Evolutionary conservation across 2,888 invertebrate genomes (phyloP), one percentile per base, ranked within the genome.

Genomic region (Hetaerina titia): DNA sequence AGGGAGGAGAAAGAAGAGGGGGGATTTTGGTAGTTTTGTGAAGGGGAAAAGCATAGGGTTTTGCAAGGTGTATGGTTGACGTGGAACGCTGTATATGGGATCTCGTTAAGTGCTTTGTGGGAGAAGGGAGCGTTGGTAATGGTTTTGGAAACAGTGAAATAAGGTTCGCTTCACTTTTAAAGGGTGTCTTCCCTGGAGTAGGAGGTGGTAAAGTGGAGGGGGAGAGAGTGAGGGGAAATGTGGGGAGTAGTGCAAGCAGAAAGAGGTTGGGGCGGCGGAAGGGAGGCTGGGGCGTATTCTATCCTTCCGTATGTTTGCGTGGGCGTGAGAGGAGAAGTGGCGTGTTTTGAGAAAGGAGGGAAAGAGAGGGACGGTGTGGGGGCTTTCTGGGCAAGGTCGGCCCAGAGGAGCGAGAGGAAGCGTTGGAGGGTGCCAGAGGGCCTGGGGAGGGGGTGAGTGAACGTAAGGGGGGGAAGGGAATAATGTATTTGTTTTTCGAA

Each of bases 61-160:
- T 58, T n/a, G 22, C 22, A 89, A 58, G 22, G 69, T 45, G 22
- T 69, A n/a, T 22, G 92, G 74, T 74, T 92, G 56, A 56, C n/a
- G 56, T 22, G 19, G 69, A 69, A 58, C 45, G 89, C 58, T 56
- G 89, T 57, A 58, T 89, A 89, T 89, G 56, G 92, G 92, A 92
- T 92, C 92, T 64, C 69, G 92, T 92, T 92, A 92, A 92, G 92
- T 92, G 74, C 56, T 92, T 74, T 69, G 45, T 31, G 92, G 69
- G 31, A 64, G 64, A 22, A 45, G 69, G 69, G 92, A n/a, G 69
- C 69, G 56, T n/a, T 56, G 56, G 92, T 69, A 92, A 92, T 92
- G 92, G 92, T 92, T 92, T 92, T 92, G 92, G 92, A 92, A 92
- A 92, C 69, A 69, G 74, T 92, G 92, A 92, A 92, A 92, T 92